Base-by-base conservation (phyloP, 2,888 invertebrate species). In the Epsilonema sp. region DNA sequence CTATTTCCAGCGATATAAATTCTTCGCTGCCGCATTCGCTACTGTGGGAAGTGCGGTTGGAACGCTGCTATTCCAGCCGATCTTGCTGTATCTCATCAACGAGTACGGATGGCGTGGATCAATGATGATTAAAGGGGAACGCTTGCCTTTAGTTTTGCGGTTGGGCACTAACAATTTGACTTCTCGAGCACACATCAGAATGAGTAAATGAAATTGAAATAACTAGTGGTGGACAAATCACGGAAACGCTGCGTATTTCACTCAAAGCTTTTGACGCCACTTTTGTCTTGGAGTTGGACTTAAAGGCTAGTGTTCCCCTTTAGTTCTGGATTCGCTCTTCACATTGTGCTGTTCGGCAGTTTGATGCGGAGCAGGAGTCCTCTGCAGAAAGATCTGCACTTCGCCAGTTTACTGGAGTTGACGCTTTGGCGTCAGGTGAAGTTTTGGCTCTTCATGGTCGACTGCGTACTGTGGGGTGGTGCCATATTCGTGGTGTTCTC, bases 1-100 rank as follows among this genome's bases (percentile, higher is more conserved):
- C 52, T 67, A 67, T 53, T 67, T 67, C 53, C 65, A 66, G 51
- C 61, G 21, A 11, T 63, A 58, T 42, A 54, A 66, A 45, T 63
- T 65, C 3, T 55, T 67, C 40, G 66, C 67, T 2, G 66, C 67
- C 37, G 66, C 67, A 16, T 48, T 67, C 21, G 57, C 66, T 21
- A 64, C 65, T 1, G 64, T 65, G 51, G 67, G 67, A 2, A 62
- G 64, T 21, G 67, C 66, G 21, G 61, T 65, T 25, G 67, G 67
- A 20, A 65, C 65, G 2, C 62, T 64, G 51, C 51, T 63, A 2
- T 46, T 46, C 24, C 62, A 65, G 13, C 66, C 65, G 2, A 50
- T 66, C 19, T 58, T 59, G 19, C 60, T 65, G 40, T 56, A 52
- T 37, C 54, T 67, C 37, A 58, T 65, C 24, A 52, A 56, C n/a